Base-by-base conservation (phyloP, 2,113 vertebrate species). In the Parus major region DNA sequence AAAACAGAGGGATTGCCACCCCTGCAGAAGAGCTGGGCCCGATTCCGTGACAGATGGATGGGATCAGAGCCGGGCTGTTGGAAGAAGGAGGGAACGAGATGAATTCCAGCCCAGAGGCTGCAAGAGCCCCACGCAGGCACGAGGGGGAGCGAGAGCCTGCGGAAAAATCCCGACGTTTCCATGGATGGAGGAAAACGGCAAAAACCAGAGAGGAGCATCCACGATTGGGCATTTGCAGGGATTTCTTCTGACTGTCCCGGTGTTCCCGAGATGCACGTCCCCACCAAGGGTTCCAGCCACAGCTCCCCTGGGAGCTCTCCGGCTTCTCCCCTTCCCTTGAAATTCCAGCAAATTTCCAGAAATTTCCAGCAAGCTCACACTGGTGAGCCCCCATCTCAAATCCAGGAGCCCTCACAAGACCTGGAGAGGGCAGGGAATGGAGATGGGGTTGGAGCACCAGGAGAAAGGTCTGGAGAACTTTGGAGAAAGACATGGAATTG, bases 61-160 rank as follows among this genome's bases (percentile, higher is more conserved):
- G 52, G 49, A 53, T 41, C 18, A 2, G 9, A 49, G 11, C 12
- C 4, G 21, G 19, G 50, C 47, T 15, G 42, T 0, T 3, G 35
- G 46, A 25, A 9, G 28, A 28, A 8, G 0, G 12, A 15, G 16
- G 24, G 2, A 6, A 18, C 0, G 14, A 76, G 73, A 50, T 1
- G 2, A 12, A 72, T 11, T 61, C 15, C 11, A 50, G 55, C 35
- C 3, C 3, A 6, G 4, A 35, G 29, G 71, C 27, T 83, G 88
- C 82, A 33, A 2, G 60, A 86, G 44, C 73, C 20, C 15, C 2
- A 6, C 0, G 13, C 15, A 1, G 82, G 61, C 97, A 95, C 91
- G 25, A 97, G 97, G 83, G 93, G 96, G 95, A 72, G 96, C 7
- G 55, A 81, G 73, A 96, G 88, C 55, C 85, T 8, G 60, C 1